phyloP scores from a whole-genome alignment of 1,140 invertebrate genomes.

The Argopecten irradians region DNA sequence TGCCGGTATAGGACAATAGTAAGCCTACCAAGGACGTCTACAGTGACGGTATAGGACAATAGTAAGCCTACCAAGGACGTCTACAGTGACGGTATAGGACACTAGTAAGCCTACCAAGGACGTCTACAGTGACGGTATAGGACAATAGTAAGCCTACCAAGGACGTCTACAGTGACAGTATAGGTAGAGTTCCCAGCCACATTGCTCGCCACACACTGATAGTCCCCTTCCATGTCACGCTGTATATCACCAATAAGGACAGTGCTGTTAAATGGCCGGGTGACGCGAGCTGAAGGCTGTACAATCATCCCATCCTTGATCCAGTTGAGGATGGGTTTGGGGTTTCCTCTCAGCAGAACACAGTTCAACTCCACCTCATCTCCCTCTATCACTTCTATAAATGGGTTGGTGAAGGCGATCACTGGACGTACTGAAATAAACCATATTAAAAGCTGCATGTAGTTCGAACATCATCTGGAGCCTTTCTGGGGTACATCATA shows the following conservation, averaged over 20 bases:
- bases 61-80: too few relatives aligned
- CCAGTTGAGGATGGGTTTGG: conserved; percentile 77
- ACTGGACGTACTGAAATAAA: conserved; percentile 70
- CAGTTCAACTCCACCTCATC: conserved; percentile 72
- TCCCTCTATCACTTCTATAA: conserved; percentile 66
- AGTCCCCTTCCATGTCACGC: conserved; percentile 75
- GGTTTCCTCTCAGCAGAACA: conserved; percentile 77
- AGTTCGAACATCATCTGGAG: not conserved
- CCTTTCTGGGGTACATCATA: not conserved
- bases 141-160: too few relatives aligned
- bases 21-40: too few relatives aligned
- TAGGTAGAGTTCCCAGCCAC: conserved; percentile 77
- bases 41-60: too few relatives aligned
- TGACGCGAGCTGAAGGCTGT: conserved; percentile 47
- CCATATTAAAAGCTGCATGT: conserved; percentile 27
- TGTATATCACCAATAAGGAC: conserved; percentile 67
- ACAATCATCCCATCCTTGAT: conserved; percentile 70
- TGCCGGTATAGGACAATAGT: too few relatives aligned
- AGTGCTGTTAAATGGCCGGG: conserved; percentile 50
- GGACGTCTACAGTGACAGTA: conserved; percentile 74
- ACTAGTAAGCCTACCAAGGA: too few relatives aligned
- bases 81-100: too few relatives aligned
- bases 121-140: too few relatives aligned
- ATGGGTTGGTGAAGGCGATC: conserved; percentile 72
- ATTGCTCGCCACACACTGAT: conserved; percentile 77